Evolutionary conservation across 1,140 invertebrate genomes (phyloP).

Genomic region (Drosophila bifasciata): DNA sequence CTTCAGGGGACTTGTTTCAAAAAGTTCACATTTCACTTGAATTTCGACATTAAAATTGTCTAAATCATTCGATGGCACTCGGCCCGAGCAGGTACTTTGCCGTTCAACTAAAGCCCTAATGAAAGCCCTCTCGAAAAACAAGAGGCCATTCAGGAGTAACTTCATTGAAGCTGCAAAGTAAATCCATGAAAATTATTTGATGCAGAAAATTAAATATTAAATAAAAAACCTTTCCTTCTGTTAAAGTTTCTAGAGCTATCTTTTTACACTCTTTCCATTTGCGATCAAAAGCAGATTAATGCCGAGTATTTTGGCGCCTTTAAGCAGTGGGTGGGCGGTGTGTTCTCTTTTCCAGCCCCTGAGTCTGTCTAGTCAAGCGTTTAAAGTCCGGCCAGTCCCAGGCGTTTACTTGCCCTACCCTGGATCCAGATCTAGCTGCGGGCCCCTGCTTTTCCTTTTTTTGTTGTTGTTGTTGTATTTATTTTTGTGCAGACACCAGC

Average conservation of each 20-base stretch:
- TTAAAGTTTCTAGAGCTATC: no score
- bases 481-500: constrained; percentile 56
- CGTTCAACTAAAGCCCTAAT: no score
- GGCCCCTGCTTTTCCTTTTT: constrained; percentile 44
- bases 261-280: background rate
- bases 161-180: no score
- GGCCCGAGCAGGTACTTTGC: no score
- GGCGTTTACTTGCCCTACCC: background rate
- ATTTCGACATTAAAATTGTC: constrained; percentile 13
- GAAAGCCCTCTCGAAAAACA: no score
- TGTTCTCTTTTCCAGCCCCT: constrained; percentile 8
- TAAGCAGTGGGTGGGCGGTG: background rate
- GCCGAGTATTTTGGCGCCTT: constrained; percentile 37
- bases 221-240: no score
- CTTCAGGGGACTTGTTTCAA: constrained; percentile 33
- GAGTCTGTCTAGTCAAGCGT: constrained; percentile 34
- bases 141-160: no score
- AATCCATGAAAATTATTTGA: no score
- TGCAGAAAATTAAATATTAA: no score
- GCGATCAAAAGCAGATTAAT: background rate
- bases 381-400: constrained; percentile 33
- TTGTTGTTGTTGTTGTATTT: constrained; percentile 39
- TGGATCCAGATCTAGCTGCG: background rate
- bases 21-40: constrained; percentile 36
- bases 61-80: background rate